Percentiles rank a stretch among this genome's conserved stretches.
Evolutionary conservation across 2,888 invertebrate species (phyloP).

Genomic region (Caenorhabditis uteleia): DNA sequence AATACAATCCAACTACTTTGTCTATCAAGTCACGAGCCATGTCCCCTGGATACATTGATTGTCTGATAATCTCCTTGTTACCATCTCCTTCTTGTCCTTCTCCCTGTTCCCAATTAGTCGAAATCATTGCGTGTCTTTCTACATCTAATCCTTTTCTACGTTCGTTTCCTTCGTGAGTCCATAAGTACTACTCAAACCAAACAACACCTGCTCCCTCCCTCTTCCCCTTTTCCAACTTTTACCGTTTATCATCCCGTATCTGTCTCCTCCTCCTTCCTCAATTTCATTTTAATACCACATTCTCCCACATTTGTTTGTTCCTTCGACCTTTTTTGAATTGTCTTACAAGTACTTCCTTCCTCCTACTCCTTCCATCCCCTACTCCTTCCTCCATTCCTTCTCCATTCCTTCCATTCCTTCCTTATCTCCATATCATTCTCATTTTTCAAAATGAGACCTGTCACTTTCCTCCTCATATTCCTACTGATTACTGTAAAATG

Average conservation of each 20-base stretch:
- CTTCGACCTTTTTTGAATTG: neutral
- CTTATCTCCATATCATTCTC: neutral
- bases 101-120: neutral
- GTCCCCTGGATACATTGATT: too few relatives aligned
- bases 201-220: neutral
- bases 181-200: neutral
- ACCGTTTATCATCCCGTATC: neutral
- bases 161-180: neutral
- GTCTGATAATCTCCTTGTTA: neutral
- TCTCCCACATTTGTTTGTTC: too few relatives aligned
- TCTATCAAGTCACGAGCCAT: too few relatives aligned
- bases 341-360: neutral
- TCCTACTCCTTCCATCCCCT: neutral
- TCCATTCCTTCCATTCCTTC: too few relatives aligned
- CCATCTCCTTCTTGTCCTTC: neutral
- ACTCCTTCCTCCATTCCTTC: slow-evolving; percentile 1
- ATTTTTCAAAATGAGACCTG: too few relatives aligned
- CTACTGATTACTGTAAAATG: too few relatives aligned
- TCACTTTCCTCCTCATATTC: too few relatives aligned
- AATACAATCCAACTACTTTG: too few relatives aligned
- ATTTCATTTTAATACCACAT: too few relatives aligned
- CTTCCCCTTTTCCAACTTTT: slow-evolving; percentile 4
- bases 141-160: neutral
- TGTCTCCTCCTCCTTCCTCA: too few relatives aligned
- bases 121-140: neutral